Evolutionary conservation across 2,113 vertebrate genomes (phyloP).

Genomic region (Aldabrachelys gigantea): DNA sequence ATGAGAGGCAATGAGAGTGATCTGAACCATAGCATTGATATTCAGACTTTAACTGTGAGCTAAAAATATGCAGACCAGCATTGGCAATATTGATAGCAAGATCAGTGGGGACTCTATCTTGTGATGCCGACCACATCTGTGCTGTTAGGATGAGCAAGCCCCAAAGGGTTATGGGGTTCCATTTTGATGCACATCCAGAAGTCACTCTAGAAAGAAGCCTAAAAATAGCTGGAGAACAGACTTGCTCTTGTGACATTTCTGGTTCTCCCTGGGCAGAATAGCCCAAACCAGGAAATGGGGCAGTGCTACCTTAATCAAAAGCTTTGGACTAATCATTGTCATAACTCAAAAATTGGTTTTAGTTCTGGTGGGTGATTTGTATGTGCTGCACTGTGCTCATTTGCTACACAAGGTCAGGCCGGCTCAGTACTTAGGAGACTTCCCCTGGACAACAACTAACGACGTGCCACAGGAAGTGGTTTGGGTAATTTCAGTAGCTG

Average conservation of each 20-base stretch:
- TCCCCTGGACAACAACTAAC: too few relatives aligned
- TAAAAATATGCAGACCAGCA: background rate
- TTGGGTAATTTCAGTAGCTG: background rate
- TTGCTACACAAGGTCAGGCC: background rate
- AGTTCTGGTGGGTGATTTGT: rapidly evolving
- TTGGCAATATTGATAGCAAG: background rate
- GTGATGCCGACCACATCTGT: slow-evolving; percentile 67
- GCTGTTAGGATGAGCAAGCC: slow-evolving; percentile 37
- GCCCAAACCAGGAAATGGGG: slow-evolving; percentile 62
- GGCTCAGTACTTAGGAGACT: background rate
- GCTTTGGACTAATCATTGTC: slow-evolving; percentile 50
- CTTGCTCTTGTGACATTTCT: slow-evolving; percentile 65
- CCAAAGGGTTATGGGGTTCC: slow-evolving; percentile 49
- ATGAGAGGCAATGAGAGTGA: background rate
- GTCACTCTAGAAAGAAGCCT: slow-evolving; percentile 55
- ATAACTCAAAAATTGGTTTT: background rate
- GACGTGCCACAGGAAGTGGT: background rate
- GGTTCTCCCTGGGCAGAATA: slow-evolving; percentile 40
- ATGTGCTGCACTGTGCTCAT: rapidly evolving
- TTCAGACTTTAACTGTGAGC: background rate
- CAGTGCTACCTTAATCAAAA: slow-evolving; percentile 57
- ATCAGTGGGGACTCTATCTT: background rate
- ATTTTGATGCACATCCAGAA: slow-evolving; percentile 51
- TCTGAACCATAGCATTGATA: background rate
- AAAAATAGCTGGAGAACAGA: slow-evolving; percentile 57